phyloP scores from a whole-genome alignment of 2,888 invertebrate genomes.

The Sinohyriopsis cumingii region DNA sequence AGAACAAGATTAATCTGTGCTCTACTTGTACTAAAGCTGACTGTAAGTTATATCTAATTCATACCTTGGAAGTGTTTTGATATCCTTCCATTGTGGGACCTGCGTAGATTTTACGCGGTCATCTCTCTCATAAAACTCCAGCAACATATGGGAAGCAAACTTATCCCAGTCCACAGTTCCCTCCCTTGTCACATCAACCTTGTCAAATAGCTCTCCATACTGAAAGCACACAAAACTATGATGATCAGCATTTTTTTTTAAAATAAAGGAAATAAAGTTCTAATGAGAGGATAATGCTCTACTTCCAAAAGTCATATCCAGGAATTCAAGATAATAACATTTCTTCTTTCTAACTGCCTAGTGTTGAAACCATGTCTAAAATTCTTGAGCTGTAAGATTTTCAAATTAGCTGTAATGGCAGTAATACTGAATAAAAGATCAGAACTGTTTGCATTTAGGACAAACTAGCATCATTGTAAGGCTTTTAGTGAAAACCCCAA shows the following conservation, averaged over 20 bases:
- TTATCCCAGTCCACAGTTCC: conserved; percentile 72
- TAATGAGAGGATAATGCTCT: not conserved
- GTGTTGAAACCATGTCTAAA: no score
- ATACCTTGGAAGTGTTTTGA: conserved; percentile 67
- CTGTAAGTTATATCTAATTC: not conserved
- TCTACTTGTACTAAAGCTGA: not conserved
- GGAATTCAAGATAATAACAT: no score
- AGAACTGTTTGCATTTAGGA: no score
- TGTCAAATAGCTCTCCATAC: conserved; percentile 71
- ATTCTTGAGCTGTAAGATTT: no score
- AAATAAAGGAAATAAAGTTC: not conserved
- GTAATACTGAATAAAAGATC: no score
- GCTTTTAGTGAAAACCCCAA: no score
- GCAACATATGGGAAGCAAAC: conserved; percentile 70
- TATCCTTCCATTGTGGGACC: conserved; percentile 71
- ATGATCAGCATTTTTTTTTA: not conserved
- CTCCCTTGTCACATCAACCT: conserved; percentile 70
- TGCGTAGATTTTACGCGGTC: conserved; percentile 70
- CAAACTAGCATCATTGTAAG: no score
- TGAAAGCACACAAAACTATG: conserved; percentile 26
- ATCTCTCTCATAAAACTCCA: conserved; percentile 71
- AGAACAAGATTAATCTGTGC: not conserved
- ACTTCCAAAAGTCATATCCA: not conserved
- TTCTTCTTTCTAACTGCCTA: no score
- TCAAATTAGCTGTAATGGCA: no score